Conservation (phyloP, 2,888 invertebrate species). For the Agrilus cyanescens region DNA sequence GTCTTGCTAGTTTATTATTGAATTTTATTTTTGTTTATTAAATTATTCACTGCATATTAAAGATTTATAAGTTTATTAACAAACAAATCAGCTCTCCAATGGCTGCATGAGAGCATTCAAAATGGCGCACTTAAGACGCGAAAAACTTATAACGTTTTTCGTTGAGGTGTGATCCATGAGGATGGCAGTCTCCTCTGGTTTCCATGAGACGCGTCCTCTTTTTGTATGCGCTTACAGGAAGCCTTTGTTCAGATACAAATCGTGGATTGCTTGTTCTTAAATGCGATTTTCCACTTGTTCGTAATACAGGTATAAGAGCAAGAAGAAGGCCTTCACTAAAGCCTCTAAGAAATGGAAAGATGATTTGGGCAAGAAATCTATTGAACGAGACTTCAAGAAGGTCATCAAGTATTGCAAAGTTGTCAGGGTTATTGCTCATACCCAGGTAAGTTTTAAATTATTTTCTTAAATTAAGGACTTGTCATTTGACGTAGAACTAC, state of each 20-base stretch:
- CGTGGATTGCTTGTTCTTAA: neutral
- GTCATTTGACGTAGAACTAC: conserved; percentile 4
- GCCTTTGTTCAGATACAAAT: conserved; percentile 2
- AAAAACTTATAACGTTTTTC: conserved; percentile 19
- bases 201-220: conserved; percentile 55
- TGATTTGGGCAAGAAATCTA: conserved; percentile 90
- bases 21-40: neutral
- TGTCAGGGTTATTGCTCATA: conserved; percentile 92
- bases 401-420: conserved; percentile 98
- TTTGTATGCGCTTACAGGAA: conserved; percentile 20
- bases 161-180: conserved; percentile 24
- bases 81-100: conserved; percentile 51
- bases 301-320: conserved; percentile 85
- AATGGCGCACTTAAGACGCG: conserved; percentile 15
- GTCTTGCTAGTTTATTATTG: neutral
- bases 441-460: conserved; percentile 57
- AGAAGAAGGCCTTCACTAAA: conserved; percentile 99
- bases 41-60: neutral
- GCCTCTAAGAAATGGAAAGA: conserved; percentile 98
- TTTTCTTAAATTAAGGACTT: neutral
- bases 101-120: conserved; percentile 51
- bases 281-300: conserved; percentile 2
- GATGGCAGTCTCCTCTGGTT: conserved; percentile 52
- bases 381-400: conserved; percentile 93
- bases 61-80: conserved; percentile 25